A percentile compares a stretch with the other conserved stretches of the same genome.
Evolutionary conservation across 2,113 vertebrate genomes (phyloP).

Genomic region (Pluvialis apricaria): DNA sequence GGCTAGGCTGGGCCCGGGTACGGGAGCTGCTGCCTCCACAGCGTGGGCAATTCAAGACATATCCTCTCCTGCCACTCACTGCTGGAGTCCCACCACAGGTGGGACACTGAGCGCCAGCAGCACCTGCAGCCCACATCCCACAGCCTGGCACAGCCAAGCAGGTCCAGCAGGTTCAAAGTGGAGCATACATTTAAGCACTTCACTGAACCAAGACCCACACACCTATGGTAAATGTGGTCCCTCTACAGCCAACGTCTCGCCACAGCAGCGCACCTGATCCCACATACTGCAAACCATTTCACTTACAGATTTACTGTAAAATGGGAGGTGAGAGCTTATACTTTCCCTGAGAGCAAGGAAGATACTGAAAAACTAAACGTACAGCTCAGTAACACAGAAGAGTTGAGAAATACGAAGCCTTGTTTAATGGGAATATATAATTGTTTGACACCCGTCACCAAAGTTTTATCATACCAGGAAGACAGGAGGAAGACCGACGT

Average conservation of each 20-base stretch:
- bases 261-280: background rate
- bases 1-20: background rate
- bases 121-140: background rate
- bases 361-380: background rate
- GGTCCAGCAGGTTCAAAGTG: background rate
- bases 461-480: background rate
- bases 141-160: background rate
- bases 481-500: background rate
- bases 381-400: background rate
- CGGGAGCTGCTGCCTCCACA: background rate
- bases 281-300: background rate
- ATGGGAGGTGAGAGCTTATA: background rate
- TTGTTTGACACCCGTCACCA: background rate
- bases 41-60: background rate
- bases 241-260: background rate
- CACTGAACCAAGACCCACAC: background rate
- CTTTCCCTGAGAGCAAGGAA: background rate
- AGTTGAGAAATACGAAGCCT: background rate
- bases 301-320: background rate
- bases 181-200: background rate
- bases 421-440: background rate
- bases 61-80: background rate
- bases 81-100: accelerated
- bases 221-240: background rate
- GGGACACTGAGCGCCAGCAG: background rate